A percentile compares a stretch with the other conserved stretches of the same genome.
phyloP scores from a whole-genome alignment of 2,113 vertebrate genomes.

The Stigmatopora argus region DNA sequence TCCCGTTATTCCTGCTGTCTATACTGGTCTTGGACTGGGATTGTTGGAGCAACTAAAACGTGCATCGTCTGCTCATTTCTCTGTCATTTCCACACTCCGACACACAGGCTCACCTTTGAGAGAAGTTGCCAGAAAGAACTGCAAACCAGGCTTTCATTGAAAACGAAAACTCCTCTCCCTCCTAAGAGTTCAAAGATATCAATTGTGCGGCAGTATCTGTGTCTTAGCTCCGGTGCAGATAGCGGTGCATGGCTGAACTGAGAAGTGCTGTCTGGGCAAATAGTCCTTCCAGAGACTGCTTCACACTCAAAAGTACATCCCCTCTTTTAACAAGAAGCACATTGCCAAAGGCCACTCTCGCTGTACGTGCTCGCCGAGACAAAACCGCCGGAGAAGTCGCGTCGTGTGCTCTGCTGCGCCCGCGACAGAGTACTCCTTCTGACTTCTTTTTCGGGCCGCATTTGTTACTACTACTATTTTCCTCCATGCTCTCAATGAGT shows the following conservation, averaged over 20 bases:
- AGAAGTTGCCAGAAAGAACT: conserved; percentile 26
- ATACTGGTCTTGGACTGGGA: conserved; percentile 45
- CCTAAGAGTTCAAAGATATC: conserved; percentile 32
- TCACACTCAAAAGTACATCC: conserved; percentile 43
- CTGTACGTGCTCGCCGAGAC: conserved; percentile 38
- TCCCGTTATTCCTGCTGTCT: conserved; percentile 53
- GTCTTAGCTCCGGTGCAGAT: conserved; percentile 26
- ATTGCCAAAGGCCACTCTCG: conserved; percentile 51
- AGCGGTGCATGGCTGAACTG: conserved; percentile 45
- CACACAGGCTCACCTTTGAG: conserved; percentile 26
- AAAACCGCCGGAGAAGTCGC: conserved; percentile 32
- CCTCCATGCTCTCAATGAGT: conserved; percentile 28
- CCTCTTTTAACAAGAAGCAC: conserved; percentile 53
- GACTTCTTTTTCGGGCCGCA: conserved; percentile 59
- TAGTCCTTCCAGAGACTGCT: conserved; percentile 37
- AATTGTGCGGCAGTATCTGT: conserved; percentile 18
- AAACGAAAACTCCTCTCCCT: conserved; percentile 2
- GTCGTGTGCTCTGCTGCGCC: conserved; percentile 30
- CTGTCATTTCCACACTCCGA: conserved; percentile 33
- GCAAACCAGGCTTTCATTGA: conserved; percentile 20
- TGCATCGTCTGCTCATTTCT: conserved; percentile 17
- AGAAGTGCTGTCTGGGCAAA: conserved; percentile 55
- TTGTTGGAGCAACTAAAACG: conserved; percentile 40
- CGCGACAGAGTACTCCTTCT: conserved; percentile 40
- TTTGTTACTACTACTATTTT: conserved; percentile 38